Percentiles rank a stretch among this genome's conserved stretches.
Evolutionary conservation across 2,113 vertebrate genomes (phyloP).

Genomic region (Orcinus orca): DNA sequence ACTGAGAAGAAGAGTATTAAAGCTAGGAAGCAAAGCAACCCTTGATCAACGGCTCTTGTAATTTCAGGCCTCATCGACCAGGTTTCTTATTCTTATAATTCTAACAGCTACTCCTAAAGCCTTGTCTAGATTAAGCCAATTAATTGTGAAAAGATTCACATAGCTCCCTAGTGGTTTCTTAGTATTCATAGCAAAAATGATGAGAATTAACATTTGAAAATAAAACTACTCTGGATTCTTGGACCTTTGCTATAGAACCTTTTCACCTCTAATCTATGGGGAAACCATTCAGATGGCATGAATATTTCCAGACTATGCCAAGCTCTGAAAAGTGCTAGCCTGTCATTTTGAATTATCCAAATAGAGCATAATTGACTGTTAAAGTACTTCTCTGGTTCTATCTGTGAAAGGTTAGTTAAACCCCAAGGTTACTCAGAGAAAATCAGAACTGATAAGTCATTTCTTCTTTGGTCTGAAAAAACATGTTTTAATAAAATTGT

Average conservation of each 20-base stretch:
- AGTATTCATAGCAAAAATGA: slow-evolving; percentile 45
- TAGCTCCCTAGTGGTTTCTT: slow-evolving; percentile 43
- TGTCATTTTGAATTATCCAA: slow-evolving; percentile 59
- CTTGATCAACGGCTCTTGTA: background rate
- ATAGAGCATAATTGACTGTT: slow-evolving; percentile 29
- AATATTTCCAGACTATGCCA: slow-evolving; percentile 42
- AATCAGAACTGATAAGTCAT: slow-evolving; percentile 44
- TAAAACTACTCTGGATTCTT: slow-evolving; percentile 46
- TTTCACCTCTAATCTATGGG: background rate
- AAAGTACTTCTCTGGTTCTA: slow-evolving; percentile 43
- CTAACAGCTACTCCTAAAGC: slow-evolving; percentile 42
- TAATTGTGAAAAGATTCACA: slow-evolving; percentile 68
- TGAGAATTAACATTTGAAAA: slow-evolving; percentile 62
- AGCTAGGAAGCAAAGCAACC: background rate
- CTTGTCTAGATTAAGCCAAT: slow-evolving; percentile 53
- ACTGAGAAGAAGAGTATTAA: background rate
- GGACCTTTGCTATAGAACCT: slow-evolving; percentile 8
- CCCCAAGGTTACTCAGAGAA: slow-evolving; percentile 48
- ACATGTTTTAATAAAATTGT: background rate
- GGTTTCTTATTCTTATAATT: slow-evolving; percentile 44
- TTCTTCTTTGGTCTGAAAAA: slow-evolving; percentile 19
- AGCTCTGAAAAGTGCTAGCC: slow-evolving; percentile 3
- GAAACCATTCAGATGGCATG: slow-evolving; percentile 38
- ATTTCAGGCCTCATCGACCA: slow-evolving; percentile 32
- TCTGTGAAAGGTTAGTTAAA: slow-evolving; percentile 55